Base-by-base conservation (phyloP, 2,113 vertebrate genomes). In the Scytalopus superciliaris region DNA sequence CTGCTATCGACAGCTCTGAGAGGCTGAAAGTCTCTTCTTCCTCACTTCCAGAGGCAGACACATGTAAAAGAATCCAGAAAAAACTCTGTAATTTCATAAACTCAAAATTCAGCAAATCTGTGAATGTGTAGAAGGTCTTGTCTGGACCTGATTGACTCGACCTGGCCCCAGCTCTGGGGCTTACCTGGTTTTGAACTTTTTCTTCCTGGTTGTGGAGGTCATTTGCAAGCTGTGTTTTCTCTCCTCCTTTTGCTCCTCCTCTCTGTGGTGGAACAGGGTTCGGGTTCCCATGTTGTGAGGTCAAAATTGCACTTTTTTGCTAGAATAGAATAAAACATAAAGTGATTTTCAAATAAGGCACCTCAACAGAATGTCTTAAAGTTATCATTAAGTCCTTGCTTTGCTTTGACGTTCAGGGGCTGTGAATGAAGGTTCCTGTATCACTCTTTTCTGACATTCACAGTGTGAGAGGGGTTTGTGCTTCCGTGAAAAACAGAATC, bases 101-200 rank as follows among this genome's bases (percentile, higher is more conserved):
- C 42, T 56, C 53, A 63, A 33, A 35, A 28, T 35, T 19, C 21
- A 45, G 2, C 39, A 55, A 8, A 47, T 15, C 19, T 72, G 12
- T 55, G 49, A 23, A 19, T 7, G 52, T 25, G 40, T 16, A 22
- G 37, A 28, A 79, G 50, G 49, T 31, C 37, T 50, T 53, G 22
- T 16, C 9, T 77, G 69, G 60, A 37, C 52, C n/a, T 6, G 9
- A 27, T 14, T 39, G 45, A 19, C 60, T 80, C 1, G 0, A 7
- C 33, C 67, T 44, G 2, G 37, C 68, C n/a, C n/a, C 21, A 8
- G 3, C 49, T 44, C 10, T 1, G 35, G 24, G 11, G 17, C 77
- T 92, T 76, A 98, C 98, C 98, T 98, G 94, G 95, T 98, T 91
- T 81, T 98, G 92, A 98, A 98, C 92, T 96, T 97, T 33, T 93